Evolutionary conservation across 2,797 vertebrate genomes (phyloP), one percentile per base, ranked within the genome.

Genomic region (Gymnocypris eckloni): DNA sequence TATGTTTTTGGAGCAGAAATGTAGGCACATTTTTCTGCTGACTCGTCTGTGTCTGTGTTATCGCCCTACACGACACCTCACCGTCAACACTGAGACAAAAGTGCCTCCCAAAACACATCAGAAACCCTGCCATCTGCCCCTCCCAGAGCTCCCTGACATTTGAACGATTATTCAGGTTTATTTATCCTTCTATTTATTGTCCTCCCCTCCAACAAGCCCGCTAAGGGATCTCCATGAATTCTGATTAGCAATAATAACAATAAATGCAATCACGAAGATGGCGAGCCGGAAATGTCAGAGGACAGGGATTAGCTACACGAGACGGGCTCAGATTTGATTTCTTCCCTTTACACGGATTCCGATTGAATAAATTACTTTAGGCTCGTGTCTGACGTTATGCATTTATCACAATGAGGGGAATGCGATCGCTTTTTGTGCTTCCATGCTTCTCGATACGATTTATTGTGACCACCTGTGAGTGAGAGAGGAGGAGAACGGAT

Each of bases 171-270:
- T 81, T 86, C 84, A 86, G 90, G 90, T 89, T 88, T 92, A 89
- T 88, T 91, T 88, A 84, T 87, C 90, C 90, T 90, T 90, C 85
- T 92, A 91, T 93, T 92, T 90, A 92, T 92, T 90, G 91, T 88
- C 87, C 78, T 67, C 78, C 66, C 86, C 80, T 87, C 82, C 86
- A 70, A 83, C 86, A 75, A 75, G 48, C 67, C 81, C 59, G 6
- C 56, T 37, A 41, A 87, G 80, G 10, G 79, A 88, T 90, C 90
- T 92, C 88, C 39, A 80, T 88, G 89, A 88, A 87, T 90, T 84
- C 86, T 90, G 91, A 93, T 90, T 86, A 93, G 89, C 90, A 93
- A 90, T 87, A 93, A 94, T 91, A 94, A 94, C 91, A 95, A 93
- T 90, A 93, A 91, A 88, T 89, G 87, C 67, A 90, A 89, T 91